phyloP scores from a whole-genome alignment of 2,113 vertebrate species.

The Enhydra lutris region DNA sequence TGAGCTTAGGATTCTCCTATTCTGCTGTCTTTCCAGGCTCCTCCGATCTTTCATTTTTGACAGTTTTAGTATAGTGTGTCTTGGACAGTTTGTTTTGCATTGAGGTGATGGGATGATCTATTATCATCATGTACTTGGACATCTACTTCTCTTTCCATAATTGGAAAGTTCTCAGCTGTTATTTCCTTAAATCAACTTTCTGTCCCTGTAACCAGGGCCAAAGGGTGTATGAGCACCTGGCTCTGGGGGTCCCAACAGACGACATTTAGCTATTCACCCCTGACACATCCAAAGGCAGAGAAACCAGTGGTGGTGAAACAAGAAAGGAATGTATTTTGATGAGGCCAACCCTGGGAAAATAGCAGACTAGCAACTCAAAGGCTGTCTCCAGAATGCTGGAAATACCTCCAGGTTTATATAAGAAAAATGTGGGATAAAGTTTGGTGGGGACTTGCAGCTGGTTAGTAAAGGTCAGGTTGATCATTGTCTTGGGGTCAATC shows the following conservation, averaged over 20 bases:
- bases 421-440: not conserved
- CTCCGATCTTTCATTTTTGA: not conserved
- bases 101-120: not conserved
- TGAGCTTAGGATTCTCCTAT: not conserved
- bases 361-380: not conserved
- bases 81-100: not conserved
- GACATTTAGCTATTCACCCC: not conserved
- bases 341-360: not conserved
- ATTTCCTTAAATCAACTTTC: not conserved
- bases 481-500: not conserved
- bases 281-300: not conserved
- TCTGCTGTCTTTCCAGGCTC: not conserved
- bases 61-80: not conserved
- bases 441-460: not conserved
- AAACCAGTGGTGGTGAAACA: not conserved
- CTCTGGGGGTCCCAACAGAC: not conserved
- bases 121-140: not conserved
- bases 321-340: not conserved
- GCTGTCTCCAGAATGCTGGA: not conserved
- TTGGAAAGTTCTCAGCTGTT: not conserved
- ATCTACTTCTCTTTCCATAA: not conserved
- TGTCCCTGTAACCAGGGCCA: not conserved
- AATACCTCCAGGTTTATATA: not conserved
- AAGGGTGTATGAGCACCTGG: not conserved
- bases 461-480: not conserved